These are phyloP conservation scores for Drosophila trichaetosa DNA, from an alignment of 2,888 invertebrate species.

Conservation along the genomic window DNA sequence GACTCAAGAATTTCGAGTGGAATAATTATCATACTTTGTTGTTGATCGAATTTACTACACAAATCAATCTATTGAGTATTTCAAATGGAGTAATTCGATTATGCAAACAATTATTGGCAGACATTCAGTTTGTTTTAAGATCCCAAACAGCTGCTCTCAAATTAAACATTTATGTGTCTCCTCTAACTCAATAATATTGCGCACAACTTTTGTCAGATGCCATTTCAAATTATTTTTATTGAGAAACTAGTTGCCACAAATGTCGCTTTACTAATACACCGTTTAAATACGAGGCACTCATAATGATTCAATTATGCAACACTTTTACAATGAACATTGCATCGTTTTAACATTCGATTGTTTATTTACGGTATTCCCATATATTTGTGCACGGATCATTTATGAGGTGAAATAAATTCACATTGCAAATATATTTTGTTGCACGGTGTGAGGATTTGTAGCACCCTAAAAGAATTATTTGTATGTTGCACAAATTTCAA, in stretches of 20 bases:
- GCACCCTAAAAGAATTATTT: slow-evolving; percentile 15
- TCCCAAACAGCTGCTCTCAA: background rate
- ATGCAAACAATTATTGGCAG: background rate
- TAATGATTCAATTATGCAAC: background rate
- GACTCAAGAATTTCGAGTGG: background rate
- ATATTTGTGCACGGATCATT: slow-evolving; percentile 6
- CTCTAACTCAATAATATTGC: background rate
- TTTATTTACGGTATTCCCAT: slow-evolving; percentile 10
- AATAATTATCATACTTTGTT: background rate
- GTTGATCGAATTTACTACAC: background rate
- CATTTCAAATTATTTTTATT: slow-evolving; percentile 8
- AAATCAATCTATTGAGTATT: background rate
- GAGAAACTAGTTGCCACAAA: slow-evolving; percentile 1
- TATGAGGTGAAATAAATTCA: slow-evolving; percentile 4
- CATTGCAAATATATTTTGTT: slow-evolving; percentile 21
- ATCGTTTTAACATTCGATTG: slow-evolving; percentile 4
- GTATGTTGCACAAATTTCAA: slow-evolving; percentile 46
- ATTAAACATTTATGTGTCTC: background rate
- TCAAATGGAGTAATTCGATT: background rate
- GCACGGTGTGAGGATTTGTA: slow-evolving; percentile 10
- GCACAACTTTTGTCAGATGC: slow-evolving; percentile 40
- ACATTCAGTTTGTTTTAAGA: background rate
- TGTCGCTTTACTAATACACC: slow-evolving; percentile 19
- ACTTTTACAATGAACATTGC: background rate
- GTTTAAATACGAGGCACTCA: background rate